Conservation (phyloP, 2,888 invertebrate species). For the Agriotes lineatus region DNA sequence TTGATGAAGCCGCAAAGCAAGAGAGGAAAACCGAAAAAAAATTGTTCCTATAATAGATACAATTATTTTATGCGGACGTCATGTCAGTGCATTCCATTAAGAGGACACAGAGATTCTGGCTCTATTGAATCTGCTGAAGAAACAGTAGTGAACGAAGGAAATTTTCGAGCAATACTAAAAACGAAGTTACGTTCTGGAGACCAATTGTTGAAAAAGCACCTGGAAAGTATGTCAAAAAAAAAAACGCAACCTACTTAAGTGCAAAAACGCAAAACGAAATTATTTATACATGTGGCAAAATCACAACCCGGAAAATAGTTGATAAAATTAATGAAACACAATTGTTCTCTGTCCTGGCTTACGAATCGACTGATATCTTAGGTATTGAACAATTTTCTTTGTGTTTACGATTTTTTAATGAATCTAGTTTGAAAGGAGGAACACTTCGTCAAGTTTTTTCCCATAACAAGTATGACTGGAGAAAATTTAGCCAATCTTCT, state of each 20-base stretch:
- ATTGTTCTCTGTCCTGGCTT: neutral
- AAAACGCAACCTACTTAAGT: neutral
- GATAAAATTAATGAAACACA: neutral
- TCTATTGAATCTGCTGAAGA: neutral
- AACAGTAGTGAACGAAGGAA: neutral
- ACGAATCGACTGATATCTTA: neutral
- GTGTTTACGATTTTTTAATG: slow-evolving; percentile 1
- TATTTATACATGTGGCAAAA: neutral
- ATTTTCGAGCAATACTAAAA: neutral
- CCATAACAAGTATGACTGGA: neutral
- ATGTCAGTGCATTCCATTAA: neutral
- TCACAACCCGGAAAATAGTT: neutral
- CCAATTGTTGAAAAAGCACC: neutral
- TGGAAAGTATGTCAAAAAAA: neutral
- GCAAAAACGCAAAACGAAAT: neutral
- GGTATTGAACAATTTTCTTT: neutral
- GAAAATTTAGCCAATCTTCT: neutral
- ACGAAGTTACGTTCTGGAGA: neutral
- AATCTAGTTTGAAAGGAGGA: neutral
- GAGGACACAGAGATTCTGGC: neutral
- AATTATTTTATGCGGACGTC: no score
- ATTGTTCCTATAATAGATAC: no score
- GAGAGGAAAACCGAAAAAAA: neutral
- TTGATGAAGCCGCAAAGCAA: neutral
- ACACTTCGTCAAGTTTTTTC: neutral